Base-by-base conservation (phyloP, 1,140 invertebrate species). In the Oppia nitens region DNA sequence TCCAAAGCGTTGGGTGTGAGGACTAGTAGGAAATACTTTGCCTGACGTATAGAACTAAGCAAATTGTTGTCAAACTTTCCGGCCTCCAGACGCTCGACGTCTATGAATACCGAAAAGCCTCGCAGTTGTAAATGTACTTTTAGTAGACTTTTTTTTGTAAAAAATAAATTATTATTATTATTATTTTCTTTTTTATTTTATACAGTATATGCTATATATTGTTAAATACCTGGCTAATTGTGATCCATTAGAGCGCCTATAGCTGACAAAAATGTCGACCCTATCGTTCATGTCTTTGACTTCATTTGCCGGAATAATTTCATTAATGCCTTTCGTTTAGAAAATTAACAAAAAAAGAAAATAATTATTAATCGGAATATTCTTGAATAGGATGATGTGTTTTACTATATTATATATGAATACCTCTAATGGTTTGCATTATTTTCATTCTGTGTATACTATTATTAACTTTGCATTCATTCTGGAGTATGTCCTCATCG, bases 1-100 rank as follows among this genome's bases (percentile, higher is more conserved):
- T 98, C 93, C 48, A 98, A 72, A 26, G 95, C 89, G 64, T 86
- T 84, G 2, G 91, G 90, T 21, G 94, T 98, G 32, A 98, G 76
- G 50, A 98, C 93, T 27, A 99, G 75, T 27, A 99, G 75, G 72
- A 99, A 98, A 71, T 98, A 86, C 73, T 89, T 92, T 1, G 94
- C 93, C 63, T 95, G 87, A 66, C 84, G 81, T 69, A 99, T 97
- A 71, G 92, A 96, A 70, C 95, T 88, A 40, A 98, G 75, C 11
- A 99, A 73, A 71, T 94, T 95, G 67, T 96, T 96, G 71, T 98
- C 94, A 73, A 99, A 98, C 74, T 98, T 98, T 23, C 94, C 94
- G 25, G 93, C 93, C 72, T 95, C 88, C 47, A 96, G 72, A 64
- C 88, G 77, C 68, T 95, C 91, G 40, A 96, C 90, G 68, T 96